Evolutionary conservation across 64 coral and sea anemone genomes (phyloP).

Genomic region (Dendrophyllia cribrosa): DNA sequence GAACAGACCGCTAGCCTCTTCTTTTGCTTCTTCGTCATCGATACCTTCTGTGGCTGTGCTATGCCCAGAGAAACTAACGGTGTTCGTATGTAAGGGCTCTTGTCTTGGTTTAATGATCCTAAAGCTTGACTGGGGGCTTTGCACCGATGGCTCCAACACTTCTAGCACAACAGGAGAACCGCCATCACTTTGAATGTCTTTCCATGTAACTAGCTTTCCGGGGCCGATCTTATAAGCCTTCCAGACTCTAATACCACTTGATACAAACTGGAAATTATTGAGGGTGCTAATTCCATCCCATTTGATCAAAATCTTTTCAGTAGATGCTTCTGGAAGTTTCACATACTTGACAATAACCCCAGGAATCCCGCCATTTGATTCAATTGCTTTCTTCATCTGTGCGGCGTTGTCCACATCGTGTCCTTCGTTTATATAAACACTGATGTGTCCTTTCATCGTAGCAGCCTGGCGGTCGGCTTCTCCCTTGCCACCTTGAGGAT

Average conservation of each 20-base stretch:
- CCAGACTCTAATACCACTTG: conserved; percentile 20
- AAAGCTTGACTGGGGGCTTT: neutral
- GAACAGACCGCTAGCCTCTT: neutral
- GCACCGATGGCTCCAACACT: neutral
- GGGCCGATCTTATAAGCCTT: conserved; percentile 38
- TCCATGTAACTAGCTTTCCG: conserved; percentile 12
- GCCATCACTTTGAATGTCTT: neutral
- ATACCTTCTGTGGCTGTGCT: conserved; percentile 1
- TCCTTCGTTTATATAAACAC: conserved; percentile 40
- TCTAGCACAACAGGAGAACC: neutral
- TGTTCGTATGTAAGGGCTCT: neutral
- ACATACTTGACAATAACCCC: conserved; percentile 29
- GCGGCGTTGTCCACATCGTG: conserved; percentile 13
- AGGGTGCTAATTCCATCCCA: conserved; percentile 36
- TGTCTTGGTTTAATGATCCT: neutral
- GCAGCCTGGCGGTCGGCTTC: conserved; percentile 30
- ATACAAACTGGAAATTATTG: conserved; percentile 8
- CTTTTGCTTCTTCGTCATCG: neutral
- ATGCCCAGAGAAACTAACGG: neutral
- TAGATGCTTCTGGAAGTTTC: neutral
- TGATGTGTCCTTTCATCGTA: conserved; percentile 44
- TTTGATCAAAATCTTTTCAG: neutral
- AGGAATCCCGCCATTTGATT: conserved; percentile 47
- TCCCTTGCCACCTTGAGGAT: conserved; percentile 54
- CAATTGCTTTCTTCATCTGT: conserved; percentile 48